Evolutionary conservation across 1,140 invertebrate genomes (phyloP).

Genomic region (Ceratina japonica): DNA sequence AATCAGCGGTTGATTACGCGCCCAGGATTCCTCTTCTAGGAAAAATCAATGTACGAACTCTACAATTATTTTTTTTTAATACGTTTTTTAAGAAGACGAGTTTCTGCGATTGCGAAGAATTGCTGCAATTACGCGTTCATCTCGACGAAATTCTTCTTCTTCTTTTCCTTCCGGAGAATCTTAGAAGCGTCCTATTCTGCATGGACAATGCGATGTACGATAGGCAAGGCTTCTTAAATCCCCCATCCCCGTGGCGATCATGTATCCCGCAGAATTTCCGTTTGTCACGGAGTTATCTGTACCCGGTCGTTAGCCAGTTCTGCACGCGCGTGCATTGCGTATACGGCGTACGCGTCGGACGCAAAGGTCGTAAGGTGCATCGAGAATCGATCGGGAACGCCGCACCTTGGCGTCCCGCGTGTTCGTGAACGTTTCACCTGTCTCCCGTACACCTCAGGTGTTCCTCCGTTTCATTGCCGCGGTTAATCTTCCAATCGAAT

Average conservation of each 20-base stretch:
- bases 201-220: background rate
- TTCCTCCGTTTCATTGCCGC: constrained; percentile 18
- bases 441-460: constrained; percentile 27
- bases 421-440: constrained; percentile 52
- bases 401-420: constrained; percentile 42
- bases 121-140: constrained; percentile 49
- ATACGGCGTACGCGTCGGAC: constrained; percentile 31
- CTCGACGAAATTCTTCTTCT: constrained; percentile 30
- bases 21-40: background rate
- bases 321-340: constrained; percentile 14
- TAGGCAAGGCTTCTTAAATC: constrained; percentile 54
- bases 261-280: constrained; percentile 52
- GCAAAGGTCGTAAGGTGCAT: constrained; percentile 57
- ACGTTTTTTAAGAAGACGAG: too few species aligned
- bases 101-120: constrained; percentile 32
- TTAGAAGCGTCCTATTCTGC: too few species aligned
- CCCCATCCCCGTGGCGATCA: constrained; percentile 36
- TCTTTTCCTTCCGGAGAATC: background rate
- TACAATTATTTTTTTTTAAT: background rate
- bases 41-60: background rate
- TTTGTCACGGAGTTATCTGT: constrained; percentile 40
- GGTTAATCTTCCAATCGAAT: constrained; percentile 34
- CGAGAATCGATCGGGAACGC: constrained; percentile 57
- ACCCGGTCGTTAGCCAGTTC: background rate
- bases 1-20: background rate